Conservation (phyloP, 2,888 invertebrate species). For the Stramonita haemastoma region DNA sequence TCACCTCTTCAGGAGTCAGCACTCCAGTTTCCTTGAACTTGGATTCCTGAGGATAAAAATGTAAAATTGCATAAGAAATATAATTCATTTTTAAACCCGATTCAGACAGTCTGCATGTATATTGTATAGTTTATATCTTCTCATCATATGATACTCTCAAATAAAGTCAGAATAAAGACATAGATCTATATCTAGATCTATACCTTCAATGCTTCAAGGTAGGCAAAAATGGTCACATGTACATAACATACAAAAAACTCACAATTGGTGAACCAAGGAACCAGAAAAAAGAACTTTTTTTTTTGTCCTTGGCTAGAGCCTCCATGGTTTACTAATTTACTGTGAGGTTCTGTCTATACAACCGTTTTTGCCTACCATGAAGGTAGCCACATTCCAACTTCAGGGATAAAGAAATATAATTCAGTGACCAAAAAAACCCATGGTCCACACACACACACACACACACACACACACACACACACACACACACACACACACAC, state of each 20-base stretch:
- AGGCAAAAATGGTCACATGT: too few species aligned
- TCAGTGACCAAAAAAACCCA: too few species aligned
- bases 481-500: not conserved
- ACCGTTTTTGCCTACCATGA: too few species aligned
- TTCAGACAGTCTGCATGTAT: not conserved
- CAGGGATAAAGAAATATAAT: too few species aligned
- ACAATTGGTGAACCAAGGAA: too few species aligned
- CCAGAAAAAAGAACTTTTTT: too few species aligned
- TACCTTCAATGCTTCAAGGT: not conserved
- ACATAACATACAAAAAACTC: not conserved
- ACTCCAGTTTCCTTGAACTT: conserved; percentile 98
- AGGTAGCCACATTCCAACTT: too few species aligned
- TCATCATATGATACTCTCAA: not conserved
- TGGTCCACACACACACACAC: not conserved
- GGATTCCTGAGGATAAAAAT: conserved; percentile 85
- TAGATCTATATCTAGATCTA: too few species aligned
- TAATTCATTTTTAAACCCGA: not conserved
- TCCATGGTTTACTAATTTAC: too few species aligned
- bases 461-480: not conserved
- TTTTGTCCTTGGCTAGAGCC: too few species aligned
- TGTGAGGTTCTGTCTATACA: too few species aligned
- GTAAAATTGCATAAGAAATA: conserved; percentile 45
- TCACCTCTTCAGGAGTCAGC: conserved; percentile 94
- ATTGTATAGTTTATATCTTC: not conserved
- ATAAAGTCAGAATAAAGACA: too few species aligned